Evolutionary conservation across 2,888 invertebrate genomes (phyloP).

Genomic region (Alentia gelatinosa): DNA sequence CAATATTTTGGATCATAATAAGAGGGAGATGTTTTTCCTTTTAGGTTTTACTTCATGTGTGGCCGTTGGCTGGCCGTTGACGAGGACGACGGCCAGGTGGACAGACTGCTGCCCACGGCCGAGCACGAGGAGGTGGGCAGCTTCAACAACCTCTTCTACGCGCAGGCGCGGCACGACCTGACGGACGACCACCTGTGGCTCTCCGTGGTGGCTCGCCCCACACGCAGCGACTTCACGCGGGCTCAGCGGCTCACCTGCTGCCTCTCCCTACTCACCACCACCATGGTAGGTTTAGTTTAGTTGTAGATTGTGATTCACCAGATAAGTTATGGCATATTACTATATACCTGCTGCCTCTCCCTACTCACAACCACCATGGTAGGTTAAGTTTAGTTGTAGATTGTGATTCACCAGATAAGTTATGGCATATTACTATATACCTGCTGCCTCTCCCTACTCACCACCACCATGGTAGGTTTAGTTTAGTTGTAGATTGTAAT

Average conservation of each 20-base stretch:
- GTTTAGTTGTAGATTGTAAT: too few relatives aligned
- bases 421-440: too few relatives aligned
- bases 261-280: slow-evolving; percentile 67
- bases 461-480: slow-evolving; percentile 71
- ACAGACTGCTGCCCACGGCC: slow-evolving; percentile 79
- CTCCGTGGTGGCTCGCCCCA: slow-evolving; percentile 55
- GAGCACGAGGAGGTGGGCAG: slow-evolving; percentile 77
- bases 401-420: too few relatives aligned
- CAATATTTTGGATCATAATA: too few relatives aligned
- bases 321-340: too few relatives aligned
- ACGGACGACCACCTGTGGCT: slow-evolving; percentile 60
- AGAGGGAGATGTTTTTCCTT: too few relatives aligned
- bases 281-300: too few relatives aligned
- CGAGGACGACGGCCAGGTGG: slow-evolving; percentile 79
- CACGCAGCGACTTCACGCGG: slow-evolving; percentile 51
- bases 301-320: too few relatives aligned
- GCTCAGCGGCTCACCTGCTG: slow-evolving; percentile 70
- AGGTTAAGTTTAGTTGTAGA: too few relatives aligned
- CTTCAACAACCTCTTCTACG: slow-evolving; percentile 78
- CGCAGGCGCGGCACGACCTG: slow-evolving; percentile 13
- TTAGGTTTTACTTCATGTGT: slow-evolving; percentile 70
- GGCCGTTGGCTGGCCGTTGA: slow-evolving; percentile 81
- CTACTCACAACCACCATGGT: too few relatives aligned
- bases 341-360: too few relatives aligned
- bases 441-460: slow-evolving; percentile 68